phyloP scores from a whole-genome alignment of 2,888 invertebrate genomes.

The Euproctis similis region DNA sequence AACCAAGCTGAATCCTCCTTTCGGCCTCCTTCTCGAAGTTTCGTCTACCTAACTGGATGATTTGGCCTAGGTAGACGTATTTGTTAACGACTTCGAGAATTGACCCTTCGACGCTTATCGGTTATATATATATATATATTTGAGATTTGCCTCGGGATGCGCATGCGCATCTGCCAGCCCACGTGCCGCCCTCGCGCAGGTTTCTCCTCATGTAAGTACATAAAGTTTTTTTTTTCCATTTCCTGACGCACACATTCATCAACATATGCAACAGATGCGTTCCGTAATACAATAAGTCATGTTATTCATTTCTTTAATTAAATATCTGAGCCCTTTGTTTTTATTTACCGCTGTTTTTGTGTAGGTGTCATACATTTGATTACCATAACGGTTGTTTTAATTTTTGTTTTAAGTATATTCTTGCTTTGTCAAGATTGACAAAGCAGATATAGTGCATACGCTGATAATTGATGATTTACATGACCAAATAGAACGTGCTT shows the following conservation, averaged over 20 bases:
- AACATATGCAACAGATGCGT: conserved; percentile 64
- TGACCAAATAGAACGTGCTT: too few species aligned
- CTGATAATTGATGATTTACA: too few species aligned
- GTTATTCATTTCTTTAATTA: conserved; percentile 61
- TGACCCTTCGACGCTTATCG: too few species aligned
- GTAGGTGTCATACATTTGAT: conserved; percentile 38
- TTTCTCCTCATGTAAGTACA: conserved; percentile 50
- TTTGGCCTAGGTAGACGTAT: too few species aligned
- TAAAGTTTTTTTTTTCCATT: conserved; percentile 60
- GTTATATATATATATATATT: too few species aligned
- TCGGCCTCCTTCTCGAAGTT: too few species aligned
- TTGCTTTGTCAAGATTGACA: too few species aligned
- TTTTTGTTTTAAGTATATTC: too few species aligned
- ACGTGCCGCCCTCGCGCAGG: conserved; percentile 67
- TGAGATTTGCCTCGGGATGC: conserved; percentile 43
- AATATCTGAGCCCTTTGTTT: conserved; percentile 46
- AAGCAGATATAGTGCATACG: too few species aligned
- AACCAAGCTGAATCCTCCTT: too few species aligned
- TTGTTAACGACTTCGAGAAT: too few species aligned
- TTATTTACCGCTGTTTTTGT: conserved; percentile 27
- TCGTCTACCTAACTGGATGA: too few species aligned
- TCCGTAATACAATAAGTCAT: conserved; percentile 54
- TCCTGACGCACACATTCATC: conserved; percentile 56
- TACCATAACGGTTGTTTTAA: conserved; percentile 20
- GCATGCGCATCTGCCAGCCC: conserved; percentile 68